These are phyloP conservation scores for Chroicocephalus ridibundus DNA, from an alignment of 2,113 vertebrate species.

Conservation along the genomic window DNA sequence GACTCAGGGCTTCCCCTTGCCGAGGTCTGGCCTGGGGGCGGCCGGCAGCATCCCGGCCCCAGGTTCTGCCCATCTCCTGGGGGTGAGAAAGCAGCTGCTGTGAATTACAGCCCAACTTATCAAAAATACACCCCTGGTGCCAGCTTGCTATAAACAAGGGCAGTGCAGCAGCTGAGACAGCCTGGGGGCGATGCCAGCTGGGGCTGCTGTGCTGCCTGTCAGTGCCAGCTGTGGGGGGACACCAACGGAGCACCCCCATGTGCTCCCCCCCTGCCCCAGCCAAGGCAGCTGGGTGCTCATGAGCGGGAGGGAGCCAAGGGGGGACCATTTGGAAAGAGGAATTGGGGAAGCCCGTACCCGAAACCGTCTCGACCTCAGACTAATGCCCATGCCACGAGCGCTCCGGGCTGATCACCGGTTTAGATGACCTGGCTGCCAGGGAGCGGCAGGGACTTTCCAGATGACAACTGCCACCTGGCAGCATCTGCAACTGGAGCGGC, in stretches of 20 bases:
- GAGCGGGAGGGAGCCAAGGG: background rate
- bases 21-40: background rate
- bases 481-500: background rate
- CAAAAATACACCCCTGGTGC: background rate
- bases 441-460: slow-evolving; percentile 53
- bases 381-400: background rate
- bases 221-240: background rate
- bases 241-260: background rate
- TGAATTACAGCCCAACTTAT: background rate
- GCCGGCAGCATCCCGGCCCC: background rate
- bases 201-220: background rate
- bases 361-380: background rate
- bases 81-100: background rate
- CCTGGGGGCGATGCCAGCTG: background rate
- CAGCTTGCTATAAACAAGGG: background rate
- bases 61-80: background rate
- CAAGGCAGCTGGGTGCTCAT: background rate
- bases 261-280: background rate
- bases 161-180: background rate
- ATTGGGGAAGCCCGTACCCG: background rate
- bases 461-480: slow-evolving; percentile 48
- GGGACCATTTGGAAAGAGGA: background rate
- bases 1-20: background rate
- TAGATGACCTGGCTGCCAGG: slow-evolving; percentile 17
- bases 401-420: background rate